Evolutionary conservation across 1,140 invertebrate species (phyloP), one percentile per base, ranked within the genome.

Genomic region (Nomia melanderi): DNA sequence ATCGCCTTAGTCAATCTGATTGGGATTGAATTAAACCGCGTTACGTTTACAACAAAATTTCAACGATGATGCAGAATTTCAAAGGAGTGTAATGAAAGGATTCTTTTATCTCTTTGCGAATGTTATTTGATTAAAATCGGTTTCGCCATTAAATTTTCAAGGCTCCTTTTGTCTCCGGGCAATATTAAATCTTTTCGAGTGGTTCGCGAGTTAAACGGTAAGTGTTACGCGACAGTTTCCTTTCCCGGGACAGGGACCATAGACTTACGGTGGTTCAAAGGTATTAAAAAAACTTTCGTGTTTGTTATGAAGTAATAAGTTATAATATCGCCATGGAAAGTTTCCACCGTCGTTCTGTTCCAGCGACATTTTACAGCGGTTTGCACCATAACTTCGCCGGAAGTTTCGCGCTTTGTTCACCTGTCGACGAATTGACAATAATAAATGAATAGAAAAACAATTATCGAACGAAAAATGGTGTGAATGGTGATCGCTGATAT

Each of bases 201-300:
- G 14, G 8, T 23, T 3, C 1, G 14, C 6, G 2, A 25, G 25
- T 39, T 39, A 75, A 54, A 36, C 20, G 41, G 9, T n/a, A 57
- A 67, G 12, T 25, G 41, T 65, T 20, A 36, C 27, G 23, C 17
- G 27, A 57, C 12, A 36, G 20, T 57, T 11, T 41, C 23, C 29
- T 20, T 71, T 27, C 25, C 14, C 36, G 3, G 36, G 41, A 47
- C 23, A 14, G 54, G 41, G 36, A 17, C 12, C 39, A 36, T 59
- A 76, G 73, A 31, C 65, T 69, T 69, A 50, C 12, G 54, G 39
- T 29, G 53, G 56, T 75, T 23, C 73, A 20, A 31, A n/a, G 31
- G 73, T 76, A 76, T 76, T 76, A 60, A 59, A 76, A 76, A 76
- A 69, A 76, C 64, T 76, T 76, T 69, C 31, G 5, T 54, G 36